phyloP scores from a whole-genome alignment of 2,113 vertebrate species.

The Salvator merianae region DNA sequence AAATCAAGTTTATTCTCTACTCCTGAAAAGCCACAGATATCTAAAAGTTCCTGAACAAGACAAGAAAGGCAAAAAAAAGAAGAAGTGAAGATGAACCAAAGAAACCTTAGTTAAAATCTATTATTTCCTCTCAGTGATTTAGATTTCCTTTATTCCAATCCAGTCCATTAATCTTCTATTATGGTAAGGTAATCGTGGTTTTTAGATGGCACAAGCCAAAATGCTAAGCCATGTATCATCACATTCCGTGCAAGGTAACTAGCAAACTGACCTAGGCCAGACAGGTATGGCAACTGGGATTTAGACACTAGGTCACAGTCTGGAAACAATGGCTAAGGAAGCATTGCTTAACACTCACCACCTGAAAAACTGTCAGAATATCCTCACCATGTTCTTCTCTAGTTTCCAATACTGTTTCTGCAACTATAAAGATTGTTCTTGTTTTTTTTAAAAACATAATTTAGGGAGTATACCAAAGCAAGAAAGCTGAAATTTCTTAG shows the following conservation, averaged over 20 bases:
- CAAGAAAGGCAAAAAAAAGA: too few relatives aligned
- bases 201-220: background rate
- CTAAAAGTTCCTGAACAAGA: too few relatives aligned
- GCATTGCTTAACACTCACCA: background rate
- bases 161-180: too few relatives aligned
- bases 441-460: background rate
- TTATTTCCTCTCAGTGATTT: too few relatives aligned
- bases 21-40: too few relatives aligned
- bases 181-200: background rate
- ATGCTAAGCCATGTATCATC: background rate
- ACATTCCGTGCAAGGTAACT: background rate
- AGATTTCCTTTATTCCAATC: too few relatives aligned
- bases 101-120: too few relatives aligned
- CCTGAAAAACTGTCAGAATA: background rate
- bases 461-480: background rate
- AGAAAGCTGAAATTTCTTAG: background rate
- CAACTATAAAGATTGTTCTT: too few relatives aligned
- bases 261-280: background rate
- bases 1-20: too few relatives aligned
- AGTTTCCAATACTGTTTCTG: background rate
- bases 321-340: background rate
- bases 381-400: background rate
- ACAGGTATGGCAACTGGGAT: background rate
- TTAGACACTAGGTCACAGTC: slow-evolving; percentile 7
- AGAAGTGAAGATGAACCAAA: too few relatives aligned